Base-by-base conservation (phyloP, 2,888 invertebrate species). In the Folsomia candida region DNA sequence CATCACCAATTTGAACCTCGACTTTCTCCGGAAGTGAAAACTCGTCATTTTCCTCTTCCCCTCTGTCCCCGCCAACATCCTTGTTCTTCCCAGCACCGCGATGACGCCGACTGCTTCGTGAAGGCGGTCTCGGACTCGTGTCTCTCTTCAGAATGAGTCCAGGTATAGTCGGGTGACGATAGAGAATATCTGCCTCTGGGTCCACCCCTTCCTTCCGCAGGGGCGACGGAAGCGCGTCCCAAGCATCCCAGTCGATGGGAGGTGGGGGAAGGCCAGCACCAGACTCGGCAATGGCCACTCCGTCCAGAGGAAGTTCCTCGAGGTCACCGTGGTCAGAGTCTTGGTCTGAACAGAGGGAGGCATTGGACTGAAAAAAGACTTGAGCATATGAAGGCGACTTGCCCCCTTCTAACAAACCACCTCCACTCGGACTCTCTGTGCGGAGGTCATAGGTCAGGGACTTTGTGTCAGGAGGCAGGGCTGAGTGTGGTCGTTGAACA, bases 351-450 rank as follows among this genome's bases (percentile, higher is more conserved):
- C n/a, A n/a, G n/a, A n/a, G n/a, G 54, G 71, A 14, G 22, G 64
- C 54, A 60, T 24, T 28, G 18, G 63, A 71, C 14, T 76, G 76
- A 61, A 79, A 77, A 66, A 79, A 77, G 47, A 77, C 76, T 70
- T 79, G 76, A 4, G 79, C 79, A 67, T 79, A 79, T 58, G 76
- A 76, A 26, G 75, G 77, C 59, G 76, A 74, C n/a, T 72, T 37
- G 11, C 76, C 72, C 29, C 71, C 76, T 24, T 69, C 69, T 14
- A 69, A n/a, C 20, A 58, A 51, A 14, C 62, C 24, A 20, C 62
- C 65, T 26, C 67, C 58, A 27, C 69, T 61, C 14, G 69, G 51
- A 59, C 60, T 68, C 11, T 71, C 71, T 51, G 37, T 22, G n/a
- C 64, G 28, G 14, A 51, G 22, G 37, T 37, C 14, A 37, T 9